Percentiles rank a stretch among this genome's conserved stretches.
Conservation (phyloP, 2,113 vertebrate genomes). For the Peromyscus leucopus region DNA sequence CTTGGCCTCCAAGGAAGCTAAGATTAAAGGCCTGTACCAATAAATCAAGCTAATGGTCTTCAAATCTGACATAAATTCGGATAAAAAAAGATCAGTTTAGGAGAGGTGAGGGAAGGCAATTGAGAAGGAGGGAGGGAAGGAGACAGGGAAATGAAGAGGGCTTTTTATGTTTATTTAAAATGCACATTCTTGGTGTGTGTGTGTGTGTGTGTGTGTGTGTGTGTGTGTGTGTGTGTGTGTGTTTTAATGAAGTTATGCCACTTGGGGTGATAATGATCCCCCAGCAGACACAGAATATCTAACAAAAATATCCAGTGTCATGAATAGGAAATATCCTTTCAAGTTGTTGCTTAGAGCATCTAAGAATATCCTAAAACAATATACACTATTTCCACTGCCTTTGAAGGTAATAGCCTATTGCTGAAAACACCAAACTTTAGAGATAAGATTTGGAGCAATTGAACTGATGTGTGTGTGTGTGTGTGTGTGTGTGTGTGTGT, state of each 20-base stretch:
- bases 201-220: background rate
- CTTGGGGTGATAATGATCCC: background rate
- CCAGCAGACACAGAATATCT: background rate
- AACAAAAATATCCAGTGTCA: background rate
- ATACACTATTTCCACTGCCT: background rate
- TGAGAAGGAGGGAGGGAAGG: background rate
- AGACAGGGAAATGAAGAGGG: background rate
- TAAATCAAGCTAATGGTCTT: background rate
- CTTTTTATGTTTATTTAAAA: background rate
- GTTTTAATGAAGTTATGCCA: background rate
- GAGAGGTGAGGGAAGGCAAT: background rate
- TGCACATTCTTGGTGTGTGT: background rate
- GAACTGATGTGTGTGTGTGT: background rate
- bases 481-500: background rate
- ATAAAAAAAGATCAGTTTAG: background rate
- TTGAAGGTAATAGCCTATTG: background rate
- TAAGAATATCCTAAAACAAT: background rate
- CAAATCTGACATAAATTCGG: background rate
- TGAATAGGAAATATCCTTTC: background rate
- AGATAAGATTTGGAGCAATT: background rate
- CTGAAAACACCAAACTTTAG: background rate
- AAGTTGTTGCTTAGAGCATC: background rate
- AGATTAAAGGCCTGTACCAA: background rate
- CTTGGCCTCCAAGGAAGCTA: background rate
- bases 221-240: background rate